These are phyloP conservation scores for Conus ventricosus DNA, from an alignment of 1,140 invertebrate genomes.

Conservation along the genomic window DNA sequence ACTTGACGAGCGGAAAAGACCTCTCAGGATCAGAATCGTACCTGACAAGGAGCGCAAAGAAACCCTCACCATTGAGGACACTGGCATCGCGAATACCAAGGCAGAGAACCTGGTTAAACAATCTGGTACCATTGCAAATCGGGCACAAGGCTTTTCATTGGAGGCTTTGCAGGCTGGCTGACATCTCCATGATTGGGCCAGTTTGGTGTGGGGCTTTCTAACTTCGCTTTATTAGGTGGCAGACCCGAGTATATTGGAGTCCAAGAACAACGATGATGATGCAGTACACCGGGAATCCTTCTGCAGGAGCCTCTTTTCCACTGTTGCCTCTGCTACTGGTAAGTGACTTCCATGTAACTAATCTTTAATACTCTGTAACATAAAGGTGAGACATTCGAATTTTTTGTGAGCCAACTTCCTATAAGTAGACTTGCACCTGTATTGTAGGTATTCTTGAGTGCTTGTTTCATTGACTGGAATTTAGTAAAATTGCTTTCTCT, in stretches of 20 bases:
- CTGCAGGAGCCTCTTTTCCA: conserved; percentile 95
- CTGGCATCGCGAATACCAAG: conserved; percentile 97
- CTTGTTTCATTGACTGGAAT: too few relatives aligned
- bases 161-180: conserved; percentile 93
- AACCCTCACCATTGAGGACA: conserved; percentile 94
- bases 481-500: too few relatives aligned
- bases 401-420: background rate
- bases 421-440: background rate
- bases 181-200: conserved; percentile 98
- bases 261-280: conserved; percentile 97
- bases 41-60: conserved; percentile 92
- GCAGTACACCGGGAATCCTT: conserved; percentile 94
- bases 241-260: conserved; percentile 93
- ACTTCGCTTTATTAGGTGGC: conserved; percentile 98
- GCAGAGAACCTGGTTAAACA: conserved; percentile 96
- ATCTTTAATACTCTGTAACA: background rate
- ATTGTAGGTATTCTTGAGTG: background rate
- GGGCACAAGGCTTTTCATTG: conserved; percentile 97
- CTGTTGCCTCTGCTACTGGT: conserved; percentile 82
- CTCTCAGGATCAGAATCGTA: conserved; percentile 92
- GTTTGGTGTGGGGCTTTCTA: conserved; percentile 98
- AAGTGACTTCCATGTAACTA: conserved; percentile 14
- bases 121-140: conserved; percentile 97
- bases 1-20: conserved; percentile 90
- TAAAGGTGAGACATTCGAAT: background rate